Evolutionary conservation across 2,113 vertebrate species (phyloP), one percentile per base, ranked within the genome.

Genomic region (Psephotus haematonotus): DNA sequence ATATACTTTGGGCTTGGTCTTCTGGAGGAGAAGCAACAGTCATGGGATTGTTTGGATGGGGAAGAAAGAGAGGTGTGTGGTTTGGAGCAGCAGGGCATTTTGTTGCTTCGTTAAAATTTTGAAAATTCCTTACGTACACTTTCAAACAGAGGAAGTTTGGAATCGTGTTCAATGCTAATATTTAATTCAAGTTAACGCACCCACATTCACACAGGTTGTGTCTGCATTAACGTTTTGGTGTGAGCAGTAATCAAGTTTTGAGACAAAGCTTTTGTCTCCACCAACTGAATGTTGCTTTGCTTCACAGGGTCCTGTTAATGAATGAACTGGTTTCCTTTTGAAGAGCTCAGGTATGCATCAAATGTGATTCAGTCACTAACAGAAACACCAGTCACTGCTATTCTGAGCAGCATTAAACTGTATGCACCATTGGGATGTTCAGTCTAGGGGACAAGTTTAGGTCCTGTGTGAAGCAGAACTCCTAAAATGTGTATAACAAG

Each of bases 181-280:
- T 87, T 94, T 91, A 85, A 90, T 85, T 95, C 84, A 96, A 85
- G 62, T 75, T 68, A 39, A 77, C 63, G 55, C n/a, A 55, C 16
- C 75, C 67, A 62, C 29, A 75, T 53, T 76, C 62, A 84, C 74
- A 86, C 37, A 77, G 60, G 59, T 77, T 86, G 59, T 65, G 49
- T 84, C 41, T 90, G 18, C 74, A 65, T 87, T 81, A 57, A 43
- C 90, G 65, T 69, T 83, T 93, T 74, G 46, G 28, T 78, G 69
- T 65, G n/a, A 90, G 50, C 27, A 82, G 17, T 70, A 77, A 69
- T 77, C 25, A 69, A 28, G 63, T 89, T 86, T 88, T 65, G 35
- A 80, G 86, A 92, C 80, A 80, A 91, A 81, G 49, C 33, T 72
- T 31, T 43, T 59, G 35, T 47, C 17, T 70, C 50, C 62, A 39